A percentile compares a stretch with the other conserved stretches of the same genome.
Evolutionary conservation across 1,140 invertebrate species (phyloP).

Genomic region (Lepidurus arcticus): DNA sequence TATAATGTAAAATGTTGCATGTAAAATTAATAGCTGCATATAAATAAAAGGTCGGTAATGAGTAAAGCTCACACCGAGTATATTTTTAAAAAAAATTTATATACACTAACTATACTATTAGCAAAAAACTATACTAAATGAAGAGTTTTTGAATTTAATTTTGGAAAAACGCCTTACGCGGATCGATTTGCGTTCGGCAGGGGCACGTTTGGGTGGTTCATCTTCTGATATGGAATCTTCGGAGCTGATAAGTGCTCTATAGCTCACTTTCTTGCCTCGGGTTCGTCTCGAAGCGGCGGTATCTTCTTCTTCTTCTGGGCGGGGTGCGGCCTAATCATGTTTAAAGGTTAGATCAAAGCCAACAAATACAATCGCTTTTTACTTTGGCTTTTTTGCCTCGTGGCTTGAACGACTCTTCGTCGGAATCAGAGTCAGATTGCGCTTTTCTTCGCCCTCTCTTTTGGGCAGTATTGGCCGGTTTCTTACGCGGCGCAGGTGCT

Average conservation of each 20-base stretch:
- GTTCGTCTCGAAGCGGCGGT: constrained; percentile 12
- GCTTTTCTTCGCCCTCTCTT: neutral
- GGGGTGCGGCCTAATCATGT: neutral
- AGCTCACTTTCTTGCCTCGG: neutral
- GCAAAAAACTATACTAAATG: too few relatives aligned
- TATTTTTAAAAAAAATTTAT: too few relatives aligned
- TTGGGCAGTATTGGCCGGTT: neutral
- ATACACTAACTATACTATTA: too few relatives aligned
- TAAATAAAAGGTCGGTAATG: too few relatives aligned
- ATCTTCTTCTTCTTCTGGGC: neutral
- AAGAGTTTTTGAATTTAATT: too few relatives aligned
- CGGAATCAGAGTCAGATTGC: neutral
- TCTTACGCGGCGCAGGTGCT: neutral
- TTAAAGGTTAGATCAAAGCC: neutral
- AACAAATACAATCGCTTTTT: neutral
- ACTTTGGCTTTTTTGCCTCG: neutral
- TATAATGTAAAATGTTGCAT: too few relatives aligned
- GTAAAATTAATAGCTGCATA: too few relatives aligned
- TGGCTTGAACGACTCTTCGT: neutral
- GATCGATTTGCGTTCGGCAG: neutral
- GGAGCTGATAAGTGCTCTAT: neutral
- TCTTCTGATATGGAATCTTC: neutral
- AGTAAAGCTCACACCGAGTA: too few relatives aligned
- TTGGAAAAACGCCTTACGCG: neutral
- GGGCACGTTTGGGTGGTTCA: neutral